Base-by-base conservation (phyloP, 2,113 vertebrate species). In the Sphyrna mokarran region DNA sequence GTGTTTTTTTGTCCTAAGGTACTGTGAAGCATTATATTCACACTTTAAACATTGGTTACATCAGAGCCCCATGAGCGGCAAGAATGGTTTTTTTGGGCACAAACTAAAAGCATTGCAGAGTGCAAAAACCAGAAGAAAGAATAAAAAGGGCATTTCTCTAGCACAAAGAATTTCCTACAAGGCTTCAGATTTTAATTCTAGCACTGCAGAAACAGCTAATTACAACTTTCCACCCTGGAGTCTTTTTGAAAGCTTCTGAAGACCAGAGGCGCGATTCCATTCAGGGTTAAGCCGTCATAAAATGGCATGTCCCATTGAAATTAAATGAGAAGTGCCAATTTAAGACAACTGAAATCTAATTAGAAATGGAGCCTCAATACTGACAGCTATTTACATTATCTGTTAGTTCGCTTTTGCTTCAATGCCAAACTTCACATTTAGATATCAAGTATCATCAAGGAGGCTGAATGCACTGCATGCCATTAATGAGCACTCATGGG, bases 381-480 rank as follows among this genome's bases (percentile, higher is more conserved):
- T 91, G 89, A 91, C 89, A 91, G 89, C 89, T 91, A 66, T 91
- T 91, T 91, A 66, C 63, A 63, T 91, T 91, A n/a, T 66, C 89
- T 91, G 29, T 91, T 90, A n/a, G 23, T 63, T 90, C 87, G 13
- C 54, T 90, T 61, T 90, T 66, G 89, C n/a, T n/a, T 16, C 61
- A n/a, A 91, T 66, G 58, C 63, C 61, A 37, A 90, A 90, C 61
- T 91, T 66, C n/a, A 14, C 16, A 83, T n/a, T 37, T 37, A 14
- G 89, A 33, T 91, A 63, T 63, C 61, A 61, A 37, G 33, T 66
- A 66, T 90, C 29, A 91, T 66, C 18, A 91, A 63, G 37, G 58
- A 91, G 61, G 58, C 33, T 89, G 33, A 61, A 63, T n/a, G 89
- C 29, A 63, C 54, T 33, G 29, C 29, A 33, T 91, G 61, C 10